These are phyloP conservation scores for Meriones unguiculatus DNA, from an alignment of 2,113 vertebrate genomes.

Conservation along the genomic window DNA sequence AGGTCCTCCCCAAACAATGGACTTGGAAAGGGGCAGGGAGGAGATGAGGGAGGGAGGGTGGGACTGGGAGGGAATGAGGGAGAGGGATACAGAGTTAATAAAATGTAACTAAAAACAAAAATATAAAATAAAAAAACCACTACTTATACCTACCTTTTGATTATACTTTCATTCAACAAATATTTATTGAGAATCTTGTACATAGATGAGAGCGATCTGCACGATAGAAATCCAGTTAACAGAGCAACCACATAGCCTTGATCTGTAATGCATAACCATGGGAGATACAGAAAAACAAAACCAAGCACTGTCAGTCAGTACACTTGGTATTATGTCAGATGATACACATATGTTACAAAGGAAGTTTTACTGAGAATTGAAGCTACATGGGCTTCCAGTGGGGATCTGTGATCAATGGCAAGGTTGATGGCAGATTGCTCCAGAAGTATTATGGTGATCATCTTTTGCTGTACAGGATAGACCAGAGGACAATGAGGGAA, in stretches of 20 bases:
- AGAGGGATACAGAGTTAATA: too few species aligned
- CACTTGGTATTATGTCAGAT: background rate
- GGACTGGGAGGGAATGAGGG: too few species aligned
- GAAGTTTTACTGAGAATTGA: background rate
- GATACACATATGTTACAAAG: background rate
- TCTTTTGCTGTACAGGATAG: background rate
- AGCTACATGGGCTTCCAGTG: background rate
- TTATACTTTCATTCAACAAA: conserved; percentile 25
- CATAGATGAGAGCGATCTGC: background rate
- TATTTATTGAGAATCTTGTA: background rate
- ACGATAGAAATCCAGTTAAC: background rate
- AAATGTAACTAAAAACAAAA: too few species aligned
- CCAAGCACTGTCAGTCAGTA: background rate
- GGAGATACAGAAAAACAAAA: background rate
- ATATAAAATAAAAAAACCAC: too few species aligned
- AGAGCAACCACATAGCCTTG: background rate
- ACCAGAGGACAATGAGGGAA: background rate
- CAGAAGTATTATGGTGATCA: background rate
- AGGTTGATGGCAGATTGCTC: background rate
- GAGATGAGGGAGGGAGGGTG: too few species aligned
- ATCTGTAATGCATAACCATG: background rate
- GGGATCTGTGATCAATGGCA: background rate
- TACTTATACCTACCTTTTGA: background rate
- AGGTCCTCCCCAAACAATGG: too few species aligned
- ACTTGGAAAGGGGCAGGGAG: too few species aligned